Percentiles rank a stretch among this genome's conserved stretches.
These are phyloP conservation scores for Cataglyphis cursor DNA, from an alignment of 2,888 invertebrate genomes.

Conservation along the genomic window DNA sequence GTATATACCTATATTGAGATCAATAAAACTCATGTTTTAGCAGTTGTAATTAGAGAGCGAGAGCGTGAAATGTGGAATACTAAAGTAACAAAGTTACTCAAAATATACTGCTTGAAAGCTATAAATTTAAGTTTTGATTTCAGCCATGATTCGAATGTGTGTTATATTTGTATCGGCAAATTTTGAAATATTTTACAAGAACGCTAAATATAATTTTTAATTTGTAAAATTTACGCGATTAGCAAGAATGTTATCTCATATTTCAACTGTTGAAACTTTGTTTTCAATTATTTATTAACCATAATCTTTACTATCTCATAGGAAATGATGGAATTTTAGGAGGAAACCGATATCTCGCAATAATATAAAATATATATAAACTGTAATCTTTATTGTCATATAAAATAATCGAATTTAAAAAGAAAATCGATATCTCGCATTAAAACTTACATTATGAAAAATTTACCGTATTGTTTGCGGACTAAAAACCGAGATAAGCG, in stretches of 20 bases:
- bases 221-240: background rate
- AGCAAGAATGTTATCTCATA: background rate
- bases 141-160: background rate
- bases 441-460: background rate
- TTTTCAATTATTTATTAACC: background rate
- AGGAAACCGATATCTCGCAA: background rate
- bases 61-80: background rate
- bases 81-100: conserved; percentile 18
- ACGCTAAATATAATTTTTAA: background rate
- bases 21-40: conserved; percentile 25
- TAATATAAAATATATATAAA: background rate
- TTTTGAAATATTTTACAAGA: conserved; percentile 1
- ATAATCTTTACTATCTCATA: background rate
- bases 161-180: background rate
- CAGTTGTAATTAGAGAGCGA: conserved; percentile 1
- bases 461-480: background rate
- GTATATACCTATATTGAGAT: background rate
- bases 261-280: background rate
- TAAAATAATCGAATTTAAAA: background rate
- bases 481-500: conserved; percentile 1
- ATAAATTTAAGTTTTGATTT: background rate
- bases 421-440: background rate
- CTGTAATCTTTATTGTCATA: background rate
- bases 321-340: background rate
- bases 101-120: background rate